Evolutionary conservation across 2,888 invertebrate species (phyloP).

Genomic region (Branchellion lobata): DNA sequence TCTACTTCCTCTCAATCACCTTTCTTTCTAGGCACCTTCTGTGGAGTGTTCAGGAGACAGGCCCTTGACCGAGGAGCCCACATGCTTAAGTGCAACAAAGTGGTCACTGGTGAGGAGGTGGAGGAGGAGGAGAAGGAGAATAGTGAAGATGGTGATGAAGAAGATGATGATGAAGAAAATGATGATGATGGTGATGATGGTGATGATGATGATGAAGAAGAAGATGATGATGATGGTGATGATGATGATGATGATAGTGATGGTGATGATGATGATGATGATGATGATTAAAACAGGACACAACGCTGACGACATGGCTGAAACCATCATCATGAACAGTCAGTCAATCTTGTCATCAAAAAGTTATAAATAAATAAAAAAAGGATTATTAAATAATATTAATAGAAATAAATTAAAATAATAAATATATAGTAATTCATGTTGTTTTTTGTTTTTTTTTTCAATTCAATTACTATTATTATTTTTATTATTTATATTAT

Average conservation of each 20-base stretch:
- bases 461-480: background rate
- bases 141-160: background rate
- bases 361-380: background rate
- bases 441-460: background rate
- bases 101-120: conserved; percentile 85
- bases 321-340: conserved; percentile 94
- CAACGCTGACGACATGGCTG: conserved; percentile 82
- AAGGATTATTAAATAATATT: conserved; percentile 7
- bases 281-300: conserved; percentile 58
- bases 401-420: background rate
- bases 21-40: conserved; percentile 62
- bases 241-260: conserved; percentile 15
- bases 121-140: too few species aligned
- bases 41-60: conserved; percentile 80
- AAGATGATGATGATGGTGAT: background rate
- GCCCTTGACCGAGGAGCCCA: conserved; percentile 92
- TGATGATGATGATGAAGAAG: background rate
- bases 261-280: background rate
- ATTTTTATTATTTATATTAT: too few species aligned
- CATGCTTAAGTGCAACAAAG: conserved; percentile 81
- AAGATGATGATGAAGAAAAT: background rate
- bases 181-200: conserved; percentile 32
- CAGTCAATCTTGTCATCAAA: conserved; percentile 35
- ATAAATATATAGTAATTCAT: conserved; percentile 3
- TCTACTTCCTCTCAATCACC: too few species aligned